Evolutionary conservation across 1,140 invertebrate species (phyloP).

Genomic region (Tetragnatha versicolor): DNA sequence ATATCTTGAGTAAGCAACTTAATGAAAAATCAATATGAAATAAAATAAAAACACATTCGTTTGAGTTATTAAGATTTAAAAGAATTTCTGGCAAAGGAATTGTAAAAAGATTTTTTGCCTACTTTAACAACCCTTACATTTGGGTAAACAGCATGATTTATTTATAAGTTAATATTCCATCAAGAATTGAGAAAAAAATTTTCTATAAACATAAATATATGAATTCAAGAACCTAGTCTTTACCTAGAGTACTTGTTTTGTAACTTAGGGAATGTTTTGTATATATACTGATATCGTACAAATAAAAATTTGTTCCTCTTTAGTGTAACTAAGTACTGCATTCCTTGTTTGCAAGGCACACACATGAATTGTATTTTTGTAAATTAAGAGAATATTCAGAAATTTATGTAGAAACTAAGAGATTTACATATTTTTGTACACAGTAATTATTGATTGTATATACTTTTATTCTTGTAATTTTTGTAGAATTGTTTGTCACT

Average conservation of each 20-base stretch:
- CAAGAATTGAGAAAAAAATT: no score
- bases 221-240: slow-evolving; percentile 34
- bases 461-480: slow-evolving; percentile 24
- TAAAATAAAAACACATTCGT: no score
- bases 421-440: slow-evolving; percentile 3
- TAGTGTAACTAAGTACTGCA: neutral
- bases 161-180: no score
- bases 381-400: slow-evolving; percentile 12
- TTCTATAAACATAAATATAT: neutral
- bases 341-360: neutral
- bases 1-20: no score
- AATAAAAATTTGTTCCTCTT: neutral
- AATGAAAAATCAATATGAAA: no score
- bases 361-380: neutral
- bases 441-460: slow-evolving; percentile 19
- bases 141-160: no score
- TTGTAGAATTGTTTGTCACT: slow-evolving; percentile 30
- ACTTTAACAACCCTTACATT: no score
- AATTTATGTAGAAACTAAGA: slow-evolving; percentile 5
- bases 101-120: no score
- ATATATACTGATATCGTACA: neutral
- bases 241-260: slow-evolving; percentile 1
- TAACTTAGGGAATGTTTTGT: neutral
- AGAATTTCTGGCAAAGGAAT: no score
- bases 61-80: no score